Evolutionary conservation across 2,113 vertebrate species (phyloP).

Genomic region (Ptilorrhoa leucosticta): DNA sequence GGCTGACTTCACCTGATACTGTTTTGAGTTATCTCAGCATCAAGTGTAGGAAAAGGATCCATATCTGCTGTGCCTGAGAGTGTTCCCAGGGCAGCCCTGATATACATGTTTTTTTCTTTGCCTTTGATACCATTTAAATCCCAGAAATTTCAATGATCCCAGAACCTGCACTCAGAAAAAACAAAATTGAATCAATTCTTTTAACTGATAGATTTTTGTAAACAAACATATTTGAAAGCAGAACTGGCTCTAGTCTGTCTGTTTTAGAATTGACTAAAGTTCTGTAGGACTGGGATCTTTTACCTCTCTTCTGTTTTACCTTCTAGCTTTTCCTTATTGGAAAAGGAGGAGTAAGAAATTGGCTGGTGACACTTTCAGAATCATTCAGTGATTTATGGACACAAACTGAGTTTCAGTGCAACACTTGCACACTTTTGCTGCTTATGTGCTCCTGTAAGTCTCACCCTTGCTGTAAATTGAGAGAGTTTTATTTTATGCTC

Average conservation of each 20-base stretch:
- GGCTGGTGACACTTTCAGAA: not conserved
- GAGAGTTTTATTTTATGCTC: not conserved
- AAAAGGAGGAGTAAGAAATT: not conserved
- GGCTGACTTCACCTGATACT: not conserved
- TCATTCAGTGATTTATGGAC: not conserved
- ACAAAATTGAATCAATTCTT: not conserved
- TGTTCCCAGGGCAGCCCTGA: not conserved
- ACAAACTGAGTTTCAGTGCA: not conserved
- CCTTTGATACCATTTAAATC: not conserved
- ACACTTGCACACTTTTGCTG: not conserved
- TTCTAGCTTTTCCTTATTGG: not conserved
- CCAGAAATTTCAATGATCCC: not conserved
- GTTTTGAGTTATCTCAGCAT: not conserved
- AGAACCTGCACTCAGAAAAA: not conserved
- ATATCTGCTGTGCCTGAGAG: not conserved
- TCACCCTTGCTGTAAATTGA: not conserved
- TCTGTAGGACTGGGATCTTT: not conserved
- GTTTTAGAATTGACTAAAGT: not conserved
- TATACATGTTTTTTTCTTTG: not conserved
- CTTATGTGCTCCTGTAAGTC: not conserved
- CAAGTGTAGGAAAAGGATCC: not conserved
- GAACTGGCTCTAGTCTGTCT: not conserved
- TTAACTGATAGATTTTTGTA: not conserved
- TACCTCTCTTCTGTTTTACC: accelerated
- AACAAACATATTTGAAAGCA: not conserved